These are phyloP conservation scores for Aselliscus stoliczkanus DNA, from an alignment of 2,797 vertebrate genomes.

Conservation along the genomic window DNA sequence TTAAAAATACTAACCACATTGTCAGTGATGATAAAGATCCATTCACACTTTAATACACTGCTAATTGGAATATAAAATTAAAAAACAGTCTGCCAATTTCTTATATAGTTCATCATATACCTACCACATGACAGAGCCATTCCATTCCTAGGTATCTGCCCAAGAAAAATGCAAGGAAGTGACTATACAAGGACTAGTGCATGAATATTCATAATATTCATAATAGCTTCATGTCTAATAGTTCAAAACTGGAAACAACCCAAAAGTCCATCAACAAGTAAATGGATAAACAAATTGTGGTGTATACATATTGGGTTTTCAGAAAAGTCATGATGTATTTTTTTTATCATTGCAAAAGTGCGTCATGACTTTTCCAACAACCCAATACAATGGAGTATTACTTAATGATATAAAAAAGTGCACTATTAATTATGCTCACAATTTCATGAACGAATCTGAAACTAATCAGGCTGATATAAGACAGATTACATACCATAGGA, in stretches of 20 bases:
- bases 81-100: background rate
- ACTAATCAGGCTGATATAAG: background rate
- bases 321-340: no score
- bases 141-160: background rate
- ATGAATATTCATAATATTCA: background rate
- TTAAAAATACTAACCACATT: background rate
- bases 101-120: background rate
- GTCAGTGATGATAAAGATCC: background rate
- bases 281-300: background rate
- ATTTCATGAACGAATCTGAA: background rate
- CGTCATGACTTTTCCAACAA: no score
- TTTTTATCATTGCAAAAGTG: no score
- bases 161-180: background rate
- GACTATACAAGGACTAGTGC: background rate
- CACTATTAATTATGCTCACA: background rate
- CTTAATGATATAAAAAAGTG: background rate
- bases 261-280: background rate
- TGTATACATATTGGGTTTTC: no score
- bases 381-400: background rate
- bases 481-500: background rate
- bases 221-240: background rate
- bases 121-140: background rate
- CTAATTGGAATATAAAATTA: background rate
- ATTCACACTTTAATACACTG: background rate
- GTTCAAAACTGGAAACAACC: background rate